These are phyloP conservation scores for Pediacus dermestoides DNA, from an alignment of 2,888 invertebrate genomes.

Conservation along the genomic window DNA sequence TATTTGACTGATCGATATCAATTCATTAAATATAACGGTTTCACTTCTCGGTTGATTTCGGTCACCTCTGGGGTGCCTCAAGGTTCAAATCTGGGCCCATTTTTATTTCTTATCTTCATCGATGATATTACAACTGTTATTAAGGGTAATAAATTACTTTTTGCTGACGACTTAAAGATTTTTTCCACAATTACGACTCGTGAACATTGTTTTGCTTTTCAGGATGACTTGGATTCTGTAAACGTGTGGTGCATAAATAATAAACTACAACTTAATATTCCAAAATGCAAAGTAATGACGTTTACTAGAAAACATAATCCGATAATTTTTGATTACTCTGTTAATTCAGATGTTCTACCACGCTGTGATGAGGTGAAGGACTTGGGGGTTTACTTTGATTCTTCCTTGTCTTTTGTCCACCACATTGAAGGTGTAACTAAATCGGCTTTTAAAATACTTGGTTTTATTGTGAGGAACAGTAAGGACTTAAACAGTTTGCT, in stretches of 20 bases:
- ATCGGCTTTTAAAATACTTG: neutral
- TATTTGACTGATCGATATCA: slow-evolving; percentile 3
- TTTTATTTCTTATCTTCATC: slow-evolving; percentile 6
- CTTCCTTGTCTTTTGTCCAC: neutral
- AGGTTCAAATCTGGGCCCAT: slow-evolving; percentile 10
- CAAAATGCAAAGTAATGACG: neutral
- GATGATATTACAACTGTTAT: neutral
- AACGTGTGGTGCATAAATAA: slow-evolving; percentile 4
- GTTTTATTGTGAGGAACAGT: slow-evolving; percentile 5
- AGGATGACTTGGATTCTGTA: slow-evolving; percentile 1
- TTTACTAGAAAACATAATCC: slow-evolving; percentile 4
- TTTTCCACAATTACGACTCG: neutral
- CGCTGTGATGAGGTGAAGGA: slow-evolving; percentile 1
- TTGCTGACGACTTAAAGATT: slow-evolving; percentile 8
- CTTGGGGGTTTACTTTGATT: slow-evolving; percentile 7
- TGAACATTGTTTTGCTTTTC: neutral
- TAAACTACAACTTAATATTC: slow-evolving; percentile 6
- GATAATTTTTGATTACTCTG: neutral
- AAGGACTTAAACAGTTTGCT: neutral
- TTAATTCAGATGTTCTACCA: neutral
- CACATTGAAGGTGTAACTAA: neutral
- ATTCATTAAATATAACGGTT: slow-evolving; percentile 2
- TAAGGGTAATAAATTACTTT: neutral
- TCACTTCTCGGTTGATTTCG: neutral
- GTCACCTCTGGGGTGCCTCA: slow-evolving; percentile 7